These are phyloP conservation scores for Atlantisia rogersi DNA, from an alignment of 2,113 vertebrate genomes.

Conservation along the genomic window DNA sequence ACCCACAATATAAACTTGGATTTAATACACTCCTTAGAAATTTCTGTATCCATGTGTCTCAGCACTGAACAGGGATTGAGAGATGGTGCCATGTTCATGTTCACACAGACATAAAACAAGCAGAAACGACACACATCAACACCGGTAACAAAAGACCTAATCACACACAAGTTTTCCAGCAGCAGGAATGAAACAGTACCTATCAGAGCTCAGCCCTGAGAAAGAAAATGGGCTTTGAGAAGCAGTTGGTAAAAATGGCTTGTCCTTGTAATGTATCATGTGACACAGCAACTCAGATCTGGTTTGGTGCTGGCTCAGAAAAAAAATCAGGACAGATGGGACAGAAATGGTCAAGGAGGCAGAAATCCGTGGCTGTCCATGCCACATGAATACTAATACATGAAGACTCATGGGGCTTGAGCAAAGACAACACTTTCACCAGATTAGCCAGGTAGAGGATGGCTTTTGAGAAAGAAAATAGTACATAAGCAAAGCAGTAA, in stretches of 20 bases:
- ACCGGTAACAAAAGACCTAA: not conserved
- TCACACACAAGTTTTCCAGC: not conserved
- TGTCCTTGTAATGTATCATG: not conserved
- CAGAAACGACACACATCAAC: not conserved
- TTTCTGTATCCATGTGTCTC: not conserved
- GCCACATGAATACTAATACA: not conserved
- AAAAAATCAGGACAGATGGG: not conserved
- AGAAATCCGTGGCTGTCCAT: not conserved
- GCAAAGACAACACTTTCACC: not conserved
- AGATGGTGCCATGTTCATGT: not conserved
- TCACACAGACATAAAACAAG: not conserved
- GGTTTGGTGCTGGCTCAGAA: not conserved
- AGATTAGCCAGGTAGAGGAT: not conserved
- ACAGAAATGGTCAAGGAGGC: not conserved
- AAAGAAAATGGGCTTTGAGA: not conserved
- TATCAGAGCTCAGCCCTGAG: not conserved
- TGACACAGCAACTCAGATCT: too few relatives aligned
- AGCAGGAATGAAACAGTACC: not conserved
- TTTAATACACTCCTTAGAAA: not conserved
- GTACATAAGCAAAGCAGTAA: not conserved
- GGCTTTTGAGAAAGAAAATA: not conserved
- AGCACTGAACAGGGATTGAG: not conserved
- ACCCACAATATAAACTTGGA: not conserved
- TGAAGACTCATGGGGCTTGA: not conserved
- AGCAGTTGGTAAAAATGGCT: not conserved